A percentile compares a stretch with the other conserved stretches of the same genome.
phyloP scores from a whole-genome alignment of 2,113 vertebrate species.

The Cyanistes caeruleus region DNA sequence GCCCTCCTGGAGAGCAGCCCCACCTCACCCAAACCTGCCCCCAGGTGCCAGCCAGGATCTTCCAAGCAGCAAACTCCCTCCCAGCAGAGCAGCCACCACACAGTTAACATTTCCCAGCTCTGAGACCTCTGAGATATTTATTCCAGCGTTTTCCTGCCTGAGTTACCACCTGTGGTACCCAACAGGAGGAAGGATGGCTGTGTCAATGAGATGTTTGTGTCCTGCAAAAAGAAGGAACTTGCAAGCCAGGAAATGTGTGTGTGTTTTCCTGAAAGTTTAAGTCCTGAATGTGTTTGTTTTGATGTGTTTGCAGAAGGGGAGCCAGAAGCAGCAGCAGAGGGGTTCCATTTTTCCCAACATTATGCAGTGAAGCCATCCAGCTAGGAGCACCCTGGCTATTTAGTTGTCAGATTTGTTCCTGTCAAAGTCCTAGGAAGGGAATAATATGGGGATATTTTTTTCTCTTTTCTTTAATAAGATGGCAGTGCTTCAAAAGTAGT shows the following conservation, averaged over 20 bases:
- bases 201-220: neutral
- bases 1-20: neutral
- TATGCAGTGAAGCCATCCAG: neutral
- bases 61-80: neutral
- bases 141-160: neutral
- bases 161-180: neutral
- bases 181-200: neutral
- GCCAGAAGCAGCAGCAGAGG: neutral
- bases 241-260: neutral
- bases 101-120: neutral
- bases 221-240: neutral
- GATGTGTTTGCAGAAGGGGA: neutral
- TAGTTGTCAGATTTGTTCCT: neutral
- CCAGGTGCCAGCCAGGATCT: neutral
- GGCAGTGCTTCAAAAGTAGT: neutral
- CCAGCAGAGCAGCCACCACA: neutral
- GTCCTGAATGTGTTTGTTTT: neutral
- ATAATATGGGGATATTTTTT: neutral
- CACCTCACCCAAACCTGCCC: neutral
- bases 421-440: neutral
- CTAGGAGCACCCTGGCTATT: neutral
- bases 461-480: neutral
- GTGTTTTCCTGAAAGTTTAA: neutral
- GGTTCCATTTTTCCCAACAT: rapidly evolving
- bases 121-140: neutral